These are phyloP conservation scores for Cephus sareptanus DNA, from an alignment of 2,888 invertebrate genomes.

Conservation along the genomic window DNA sequence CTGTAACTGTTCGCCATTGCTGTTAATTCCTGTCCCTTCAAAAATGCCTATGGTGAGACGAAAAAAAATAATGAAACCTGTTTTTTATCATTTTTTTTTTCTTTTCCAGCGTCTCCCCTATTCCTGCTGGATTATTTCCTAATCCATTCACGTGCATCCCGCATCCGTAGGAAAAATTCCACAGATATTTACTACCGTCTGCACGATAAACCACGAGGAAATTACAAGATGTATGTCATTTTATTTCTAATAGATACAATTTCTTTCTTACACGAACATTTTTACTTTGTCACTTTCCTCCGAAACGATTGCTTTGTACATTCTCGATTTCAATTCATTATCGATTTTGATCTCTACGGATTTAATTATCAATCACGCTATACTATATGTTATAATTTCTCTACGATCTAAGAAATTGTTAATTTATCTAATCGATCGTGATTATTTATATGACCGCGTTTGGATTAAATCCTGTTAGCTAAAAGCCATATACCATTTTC, in stretches of 20 bases:
- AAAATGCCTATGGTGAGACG: neutral
- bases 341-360: neutral
- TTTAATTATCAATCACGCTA: neutral
- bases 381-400: neutral
- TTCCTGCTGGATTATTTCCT: neutral
- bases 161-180: neutral
- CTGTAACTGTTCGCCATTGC: neutral
- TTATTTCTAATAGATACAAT: neutral
- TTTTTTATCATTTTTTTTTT: neutral
- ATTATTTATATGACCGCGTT: neutral
- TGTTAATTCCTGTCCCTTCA: neutral
- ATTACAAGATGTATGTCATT: slow-evolving; percentile 31
- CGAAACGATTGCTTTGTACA: neutral
- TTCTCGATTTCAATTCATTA: neutral
- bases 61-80: neutral
- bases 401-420: neutral
- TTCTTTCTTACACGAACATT: neutral
- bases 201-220: slow-evolving; percentile 27
- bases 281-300: neutral
- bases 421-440: neutral
- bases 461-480: neutral
- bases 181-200: neutral
- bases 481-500: neutral
- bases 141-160: neutral
- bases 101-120: neutral